phyloP scores from a whole-genome alignment of 2,113 vertebrate species.

The Odontesthes bonariensis region DNA sequence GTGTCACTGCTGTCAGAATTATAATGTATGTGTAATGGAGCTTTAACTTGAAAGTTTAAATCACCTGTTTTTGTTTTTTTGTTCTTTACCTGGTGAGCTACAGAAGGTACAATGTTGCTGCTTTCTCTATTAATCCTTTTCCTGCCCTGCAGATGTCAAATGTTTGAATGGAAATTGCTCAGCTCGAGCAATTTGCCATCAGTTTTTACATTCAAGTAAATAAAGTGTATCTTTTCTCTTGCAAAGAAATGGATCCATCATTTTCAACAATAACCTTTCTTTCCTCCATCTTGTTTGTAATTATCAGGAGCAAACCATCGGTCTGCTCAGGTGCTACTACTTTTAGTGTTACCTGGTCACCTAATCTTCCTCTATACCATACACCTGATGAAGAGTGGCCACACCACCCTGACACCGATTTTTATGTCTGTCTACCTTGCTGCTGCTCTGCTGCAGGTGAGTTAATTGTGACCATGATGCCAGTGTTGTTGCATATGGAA shows the following conservation, averaged over 20 bases:
- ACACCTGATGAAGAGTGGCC: conserved; percentile 96
- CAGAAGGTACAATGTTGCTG: no score
- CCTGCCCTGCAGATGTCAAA: no score
- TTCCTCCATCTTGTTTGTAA: background rate
- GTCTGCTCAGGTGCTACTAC: conserved; percentile 94
- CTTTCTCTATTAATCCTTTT: no score
- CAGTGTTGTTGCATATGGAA: background rate
- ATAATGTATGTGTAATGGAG: background rate
- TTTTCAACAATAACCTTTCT: background rate
- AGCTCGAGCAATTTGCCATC: no score
- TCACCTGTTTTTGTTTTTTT: background rate
- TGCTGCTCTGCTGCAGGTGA: conserved; percentile 94
- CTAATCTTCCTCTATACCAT: conserved; percentile 97
- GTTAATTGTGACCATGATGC: background rate
- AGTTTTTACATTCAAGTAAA: no score
- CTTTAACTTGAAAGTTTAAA: conserved; percentile 4
- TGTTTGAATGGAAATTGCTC: no score
- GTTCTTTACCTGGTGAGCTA: no score
- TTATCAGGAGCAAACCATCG: conserved; percentile 92
- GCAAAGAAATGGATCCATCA: background rate
- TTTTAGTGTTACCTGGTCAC: conserved; percentile 93
- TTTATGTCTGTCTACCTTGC: conserved; percentile 92
- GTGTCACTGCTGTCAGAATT: background rate
- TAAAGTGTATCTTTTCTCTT: background rate
- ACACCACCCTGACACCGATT: conserved; percentile 92